Conservation (phyloP, 2,797 vertebrate species). For the Chaenodraco wilsoni region DNA sequence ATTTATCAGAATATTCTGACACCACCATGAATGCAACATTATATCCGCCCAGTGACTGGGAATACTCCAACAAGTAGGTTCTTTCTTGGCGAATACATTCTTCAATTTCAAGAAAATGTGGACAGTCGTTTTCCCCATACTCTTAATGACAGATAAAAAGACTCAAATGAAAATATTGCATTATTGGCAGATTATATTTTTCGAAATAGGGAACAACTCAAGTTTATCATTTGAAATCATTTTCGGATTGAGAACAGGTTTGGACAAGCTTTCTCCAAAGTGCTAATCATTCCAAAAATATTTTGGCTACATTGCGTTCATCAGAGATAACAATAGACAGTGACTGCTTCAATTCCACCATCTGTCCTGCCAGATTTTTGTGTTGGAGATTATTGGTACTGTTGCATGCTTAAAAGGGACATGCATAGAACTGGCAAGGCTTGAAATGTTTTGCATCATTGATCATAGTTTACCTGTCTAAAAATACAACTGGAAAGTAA, state of each 20-base stretch:
- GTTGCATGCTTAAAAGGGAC: slow-evolving; percentile 11
- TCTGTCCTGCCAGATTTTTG: slow-evolving; percentile 5
- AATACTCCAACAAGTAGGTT: no score
- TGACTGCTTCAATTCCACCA: slow-evolving; percentile 10
- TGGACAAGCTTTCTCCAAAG: neutral
- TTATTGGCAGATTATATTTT: no score
- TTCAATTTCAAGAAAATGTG: no score
- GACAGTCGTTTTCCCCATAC: no score
- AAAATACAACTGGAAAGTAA: slow-evolving; percentile 1
- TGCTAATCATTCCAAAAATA: slow-evolving; percentile 16
- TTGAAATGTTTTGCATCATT: neutral
- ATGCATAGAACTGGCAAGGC: neutral
- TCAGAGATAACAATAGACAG: slow-evolving; percentile 12
- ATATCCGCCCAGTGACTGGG: no score
- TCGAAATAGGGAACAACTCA: no score
- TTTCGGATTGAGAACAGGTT: neutral
- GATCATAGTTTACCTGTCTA: neutral
- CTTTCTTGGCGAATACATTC: no score
- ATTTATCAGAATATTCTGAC: no score
- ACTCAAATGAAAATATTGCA: no score
- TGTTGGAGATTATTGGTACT: slow-evolving; percentile 10
- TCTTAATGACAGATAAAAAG: no score
- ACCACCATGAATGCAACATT: no score
- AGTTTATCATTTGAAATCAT: neutral
- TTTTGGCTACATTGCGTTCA: slow-evolving; percentile 13